phyloP scores from a whole-genome alignment of 2,797 vertebrate genomes.

The Chelon labrosus region DNA sequence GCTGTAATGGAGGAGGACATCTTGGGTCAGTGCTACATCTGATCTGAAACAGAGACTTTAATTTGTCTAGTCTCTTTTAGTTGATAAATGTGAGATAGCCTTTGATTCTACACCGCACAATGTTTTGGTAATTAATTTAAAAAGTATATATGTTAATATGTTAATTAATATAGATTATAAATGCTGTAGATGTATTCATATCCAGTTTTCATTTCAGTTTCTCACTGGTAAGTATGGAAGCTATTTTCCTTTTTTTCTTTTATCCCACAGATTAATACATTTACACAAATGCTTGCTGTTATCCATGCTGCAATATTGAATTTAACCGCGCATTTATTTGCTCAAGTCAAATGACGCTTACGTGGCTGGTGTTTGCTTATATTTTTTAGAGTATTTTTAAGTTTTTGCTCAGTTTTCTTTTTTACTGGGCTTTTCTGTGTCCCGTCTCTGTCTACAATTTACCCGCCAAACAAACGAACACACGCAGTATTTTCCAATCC shows the following conservation, averaged over 20 bases:
- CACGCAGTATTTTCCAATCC: constrained; percentile 57
- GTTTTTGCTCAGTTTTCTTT: not conserved
- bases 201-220: constrained; percentile 19
- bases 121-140: not conserved
- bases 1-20: not conserved
- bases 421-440: constrained; percentile 19
- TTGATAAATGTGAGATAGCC: not conserved
- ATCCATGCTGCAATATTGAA: constrained; percentile 15
- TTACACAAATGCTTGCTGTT: constrained; percentile 1
- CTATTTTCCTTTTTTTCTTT: constrained; percentile 19
- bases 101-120: not conserved
- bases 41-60: constrained; percentile 8
- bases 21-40: not conserved
- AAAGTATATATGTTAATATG: not conserved
- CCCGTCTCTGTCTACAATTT: constrained; percentile 43
- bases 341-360: constrained; percentile 11
- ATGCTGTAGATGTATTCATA: not conserved
- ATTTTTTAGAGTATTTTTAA: constrained; percentile 28
- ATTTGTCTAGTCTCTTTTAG: not conserved
- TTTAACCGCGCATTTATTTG: constrained; percentile 8
- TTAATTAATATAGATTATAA: not conserved
- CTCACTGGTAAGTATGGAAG: not conserved
- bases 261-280: constrained; percentile 11
- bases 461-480: constrained; percentile 62
- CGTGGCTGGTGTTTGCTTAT: not conserved